These are phyloP conservation scores for Heliothis virescens DNA, from an alignment of 1,140 invertebrate genomes.

Conservation along the genomic window DNA sequence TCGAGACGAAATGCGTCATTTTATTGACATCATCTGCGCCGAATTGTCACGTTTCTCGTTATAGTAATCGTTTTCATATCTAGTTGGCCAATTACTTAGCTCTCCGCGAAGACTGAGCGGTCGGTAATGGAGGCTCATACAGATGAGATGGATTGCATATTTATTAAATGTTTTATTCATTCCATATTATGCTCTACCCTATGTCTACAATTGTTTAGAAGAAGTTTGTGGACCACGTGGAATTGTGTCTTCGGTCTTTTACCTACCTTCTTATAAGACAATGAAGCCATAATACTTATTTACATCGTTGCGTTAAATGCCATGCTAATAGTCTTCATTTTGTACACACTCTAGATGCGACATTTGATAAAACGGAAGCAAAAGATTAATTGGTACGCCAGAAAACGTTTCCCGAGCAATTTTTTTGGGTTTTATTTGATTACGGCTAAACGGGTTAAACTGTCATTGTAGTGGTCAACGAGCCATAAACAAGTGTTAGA, in stretches of 20 bases:
- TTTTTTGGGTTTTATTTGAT: slow-evolving; percentile 27
- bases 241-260: neutral
- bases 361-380: slow-evolving; percentile 29
- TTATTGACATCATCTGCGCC: slow-evolving; percentile 16
- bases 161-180: slow-evolving; percentile 62
- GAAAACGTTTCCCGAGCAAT: neutral
- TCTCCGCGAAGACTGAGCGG: slow-evolving; percentile 7
- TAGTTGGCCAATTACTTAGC: slow-evolving; percentile 40
- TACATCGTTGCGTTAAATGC: neutral
- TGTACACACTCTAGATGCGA: neutral
- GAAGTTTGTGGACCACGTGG: slow-evolving; percentile 9
- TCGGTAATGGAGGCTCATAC: slow-evolving; percentile 47
- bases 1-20: neutral
- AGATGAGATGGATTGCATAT: slow-evolving; percentile 55
- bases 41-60: slow-evolving; percentile 37
- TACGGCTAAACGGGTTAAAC: slow-evolving; percentile 16
- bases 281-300: no score
- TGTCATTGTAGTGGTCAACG: slow-evolving; percentile 25
- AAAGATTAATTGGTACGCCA: slow-evolving; percentile 16
- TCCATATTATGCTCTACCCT: slow-evolving; percentile 20
- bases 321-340: neutral
- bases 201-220: slow-evolving; percentile 40
- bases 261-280: neutral
- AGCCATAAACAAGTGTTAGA: slow-evolving; percentile 19
- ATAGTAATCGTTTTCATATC: slow-evolving; percentile 44